A percentile compares a stretch with the other conserved stretches of the same genome.
These are phyloP conservation scores for Pygmarrhopalites habei DNA, from an alignment of 1,140 invertebrate species.

Conservation along the genomic window DNA sequence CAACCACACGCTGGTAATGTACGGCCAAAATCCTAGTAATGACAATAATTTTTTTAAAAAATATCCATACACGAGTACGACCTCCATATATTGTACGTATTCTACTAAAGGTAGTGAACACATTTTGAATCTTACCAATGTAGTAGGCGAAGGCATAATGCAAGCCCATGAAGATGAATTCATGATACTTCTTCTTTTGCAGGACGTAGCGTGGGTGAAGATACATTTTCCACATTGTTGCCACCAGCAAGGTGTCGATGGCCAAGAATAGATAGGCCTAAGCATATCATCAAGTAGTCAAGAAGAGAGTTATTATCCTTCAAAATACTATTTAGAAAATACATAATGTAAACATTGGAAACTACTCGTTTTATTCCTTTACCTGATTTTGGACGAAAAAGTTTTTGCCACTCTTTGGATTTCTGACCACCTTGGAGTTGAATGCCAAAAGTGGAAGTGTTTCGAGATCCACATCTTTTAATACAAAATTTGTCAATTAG, in stretches of 20 bases:
- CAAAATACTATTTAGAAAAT: neutral
- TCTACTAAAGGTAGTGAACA: no score
- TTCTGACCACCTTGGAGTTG: slow-evolving; percentile 33
- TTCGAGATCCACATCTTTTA: slow-evolving; percentile 35
- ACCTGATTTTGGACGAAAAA: slow-evolving; percentile 39
- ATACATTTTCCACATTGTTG: slow-evolving; percentile 37
- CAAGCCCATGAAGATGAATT: slow-evolving; percentile 30
- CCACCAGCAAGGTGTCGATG: slow-evolving; percentile 35
- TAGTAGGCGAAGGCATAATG: slow-evolving; percentile 35
- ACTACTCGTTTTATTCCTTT: no score
- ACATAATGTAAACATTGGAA: no score
- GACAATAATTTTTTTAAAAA: no score
- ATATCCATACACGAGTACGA: no score
- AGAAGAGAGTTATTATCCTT: neutral
- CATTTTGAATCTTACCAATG: slow-evolving; percentile 17
- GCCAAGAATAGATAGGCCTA: slow-evolving; percentile 30
- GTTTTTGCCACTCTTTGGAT: slow-evolving; percentile 29
- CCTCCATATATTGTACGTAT: no score
- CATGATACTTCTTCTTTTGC: slow-evolving; percentile 11
- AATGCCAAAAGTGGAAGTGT: slow-evolving; percentile 37
- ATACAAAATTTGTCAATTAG: no score
- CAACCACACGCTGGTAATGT: slow-evolving; percentile 35
- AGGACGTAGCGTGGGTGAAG: slow-evolving; percentile 36
- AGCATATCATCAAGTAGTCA: neutral
- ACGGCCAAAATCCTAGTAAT: slow-evolving; percentile 25